Evolutionary conservation across 2,113 vertebrate genomes (phyloP).

Genomic region (Eudyptes chrysolophus): DNA sequence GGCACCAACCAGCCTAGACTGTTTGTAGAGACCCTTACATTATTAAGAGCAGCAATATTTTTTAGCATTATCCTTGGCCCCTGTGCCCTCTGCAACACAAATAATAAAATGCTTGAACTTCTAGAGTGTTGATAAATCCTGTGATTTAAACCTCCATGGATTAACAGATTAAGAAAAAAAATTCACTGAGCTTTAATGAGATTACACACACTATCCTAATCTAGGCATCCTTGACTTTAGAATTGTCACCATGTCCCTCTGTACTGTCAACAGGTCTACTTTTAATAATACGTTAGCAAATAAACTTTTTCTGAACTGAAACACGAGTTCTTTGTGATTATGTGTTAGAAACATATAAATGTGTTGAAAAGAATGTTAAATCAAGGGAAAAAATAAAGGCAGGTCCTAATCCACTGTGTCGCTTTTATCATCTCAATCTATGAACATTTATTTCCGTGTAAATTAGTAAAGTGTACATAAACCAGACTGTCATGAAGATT

Average conservation of each 20-base stretch:
- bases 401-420: neutral
- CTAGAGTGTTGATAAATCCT: neutral
- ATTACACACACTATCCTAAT: neutral
- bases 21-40: neutral
- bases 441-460: neutral
- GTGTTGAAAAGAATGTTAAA: neutral
- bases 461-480: neutral
- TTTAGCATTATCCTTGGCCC: neutral
- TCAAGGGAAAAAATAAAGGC: neutral
- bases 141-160: neutral
- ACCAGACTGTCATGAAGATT: neutral
- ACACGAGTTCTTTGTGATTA: neutral
- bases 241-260: neutral
- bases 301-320: neutral
- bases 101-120: neutral
- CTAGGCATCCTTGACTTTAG: neutral
- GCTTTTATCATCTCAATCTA: neutral
- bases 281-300: neutral
- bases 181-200: neutral
- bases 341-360: neutral
- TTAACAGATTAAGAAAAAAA: neutral
- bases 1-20: slow-evolving; percentile 3
- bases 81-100: neutral
- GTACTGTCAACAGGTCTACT: neutral
- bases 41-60: neutral